These are phyloP conservation scores for Leptodactylus fuscus DNA, from an alignment of 2,113 vertebrate species.

Conservation along the genomic window DNA sequence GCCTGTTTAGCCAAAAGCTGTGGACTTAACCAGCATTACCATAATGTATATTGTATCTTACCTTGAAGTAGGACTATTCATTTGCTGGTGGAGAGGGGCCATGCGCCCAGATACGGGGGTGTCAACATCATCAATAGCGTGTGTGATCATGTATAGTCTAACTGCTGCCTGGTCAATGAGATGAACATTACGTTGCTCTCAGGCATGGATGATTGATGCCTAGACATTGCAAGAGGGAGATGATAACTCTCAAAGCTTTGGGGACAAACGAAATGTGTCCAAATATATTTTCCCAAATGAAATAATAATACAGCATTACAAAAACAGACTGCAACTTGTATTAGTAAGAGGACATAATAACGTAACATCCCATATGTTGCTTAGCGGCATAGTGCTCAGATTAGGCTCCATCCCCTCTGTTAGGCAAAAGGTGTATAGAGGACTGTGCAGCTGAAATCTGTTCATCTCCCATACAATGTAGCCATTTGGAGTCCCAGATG, in stretches of 20 bases:
- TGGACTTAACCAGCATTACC: too few species aligned
- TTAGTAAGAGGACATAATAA: slow-evolving; percentile 15
- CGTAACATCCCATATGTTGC: slow-evolving; percentile 26
- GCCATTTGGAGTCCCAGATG: slow-evolving; percentile 95
- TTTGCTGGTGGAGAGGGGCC: not conserved
- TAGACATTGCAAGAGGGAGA: not conserved
- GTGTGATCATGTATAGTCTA: slow-evolving; percentile 1
- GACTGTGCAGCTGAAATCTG: slow-evolving; percentile 73
- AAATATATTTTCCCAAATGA: slow-evolving; percentile 21
- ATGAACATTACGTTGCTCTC: not conserved
- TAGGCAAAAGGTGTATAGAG: slow-evolving; percentile 66
- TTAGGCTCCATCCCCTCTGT: slow-evolving; percentile 55
- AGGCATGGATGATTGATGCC: slow-evolving; percentile 32
- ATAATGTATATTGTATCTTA: too few species aligned
- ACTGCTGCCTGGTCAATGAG: slow-evolving; percentile 18
- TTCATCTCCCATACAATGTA: slow-evolving; percentile 78
- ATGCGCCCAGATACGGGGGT: not conserved
- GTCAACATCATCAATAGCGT: not conserved
- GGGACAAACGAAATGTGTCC: not conserved
- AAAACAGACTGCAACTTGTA: not conserved
- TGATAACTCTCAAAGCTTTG: not conserved
- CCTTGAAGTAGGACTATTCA: too few species aligned
- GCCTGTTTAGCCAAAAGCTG: too few species aligned
- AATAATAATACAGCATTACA: not conserved
- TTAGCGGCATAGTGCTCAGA: slow-evolving; percentile 21